Evolutionary conservation across 2,888 invertebrate species (phyloP), one percentile per base, ranked within the genome.

Genomic region (Bombyx huttoni): DNA sequence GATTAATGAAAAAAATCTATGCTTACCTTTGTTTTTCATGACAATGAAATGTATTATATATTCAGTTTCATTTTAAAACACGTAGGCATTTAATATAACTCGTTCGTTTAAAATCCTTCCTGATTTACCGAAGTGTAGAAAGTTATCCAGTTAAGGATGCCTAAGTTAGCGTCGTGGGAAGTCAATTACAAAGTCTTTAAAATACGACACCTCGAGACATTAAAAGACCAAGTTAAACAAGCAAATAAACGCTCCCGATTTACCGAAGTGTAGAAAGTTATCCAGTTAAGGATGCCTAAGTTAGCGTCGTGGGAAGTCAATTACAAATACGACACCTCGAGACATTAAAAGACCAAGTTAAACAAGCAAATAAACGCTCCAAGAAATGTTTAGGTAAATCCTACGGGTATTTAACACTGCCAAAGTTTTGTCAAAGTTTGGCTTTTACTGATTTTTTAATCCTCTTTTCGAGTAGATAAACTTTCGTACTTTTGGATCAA

Each of bases 261-360:
- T 40, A 12, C 40, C 40, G 12, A 7, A 7, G 40, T 40, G 40
- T 40, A 12, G 40, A 40, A 40, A 40, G 40, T 40, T 40, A 40
- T 7, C 40, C 40, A 40, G 40, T 40, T 40, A 63, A 65, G 61
- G 63, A 61, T 65, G 62, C 61, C 60, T 61, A 70, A 70, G 64
- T 68, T 68, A 51, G 55, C 59, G 62, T 61, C 59, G 61, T 57
- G 62, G 64, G 66, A 67, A 70, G 68, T 72, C 69, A 73, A 74
- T 75, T 73, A 73, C 67, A 70, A 71, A 70, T 67, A 67, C 68
- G 73, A 73, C 67, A 73, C 73, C 70, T 70, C 64, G 62, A 63
- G 65, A 68, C 68, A 68, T 69, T 73, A 63, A 66, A 64, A 70
- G 66, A 67, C 65, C 61, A 73, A 73, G 68, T 73, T 71, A 71